Base-by-base conservation (phyloP, 2,797 vertebrate species). In the Semaprochilodus insignis region DNA sequence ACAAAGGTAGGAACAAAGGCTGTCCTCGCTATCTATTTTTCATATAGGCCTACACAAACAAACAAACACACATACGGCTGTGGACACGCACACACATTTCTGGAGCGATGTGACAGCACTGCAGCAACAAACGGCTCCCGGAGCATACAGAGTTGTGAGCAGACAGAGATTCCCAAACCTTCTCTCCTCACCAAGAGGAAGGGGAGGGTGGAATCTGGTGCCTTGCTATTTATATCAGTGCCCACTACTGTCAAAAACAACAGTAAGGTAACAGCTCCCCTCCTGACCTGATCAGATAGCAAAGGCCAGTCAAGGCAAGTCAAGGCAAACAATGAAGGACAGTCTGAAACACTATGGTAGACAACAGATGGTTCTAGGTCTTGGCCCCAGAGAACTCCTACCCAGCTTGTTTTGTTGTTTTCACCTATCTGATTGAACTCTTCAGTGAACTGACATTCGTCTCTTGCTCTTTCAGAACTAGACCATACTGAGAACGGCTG, bases 101-200 rank as follows among this genome's bases (percentile, higher is more conserved):
- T 66, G 63, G 80, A 67, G 82, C 51, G 63, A 62, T 76, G 23
- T 84, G 81, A 84, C 81, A 88, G 83, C 81, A 51, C 40, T 63
- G 48, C 77, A 86, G 72, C 81, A 85, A 81, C 73, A 87, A 86
- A 72, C 70, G 36, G 48, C 70, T 65, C 63, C 48, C 62, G 73
- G 44, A 27, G 70, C 40, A 34, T 75, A 81, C 70, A 77, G 77
- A 74, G 40, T 57, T 80, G 60, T 80, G 55, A 55, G 79, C 16
- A 70, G 78, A 78, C 71, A 81, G 63, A 80, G 71, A 85, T 78
- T 84, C 75, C 83, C 72, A 83, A 75, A 78, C 72, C 57, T 74
- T 75, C 79, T 74, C 55, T 36, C 60, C 60, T 78, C 65, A 62
- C 55, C 25, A 48, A 81, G 55, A 85, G 70, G 86, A 78, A 77